Percentiles rank a stretch among this genome's conserved stretches.
These are phyloP conservation scores for Darevskia nairensis DNA, from an alignment of 2,797 vertebrate genomes.

Conservation along the genomic window DNA sequence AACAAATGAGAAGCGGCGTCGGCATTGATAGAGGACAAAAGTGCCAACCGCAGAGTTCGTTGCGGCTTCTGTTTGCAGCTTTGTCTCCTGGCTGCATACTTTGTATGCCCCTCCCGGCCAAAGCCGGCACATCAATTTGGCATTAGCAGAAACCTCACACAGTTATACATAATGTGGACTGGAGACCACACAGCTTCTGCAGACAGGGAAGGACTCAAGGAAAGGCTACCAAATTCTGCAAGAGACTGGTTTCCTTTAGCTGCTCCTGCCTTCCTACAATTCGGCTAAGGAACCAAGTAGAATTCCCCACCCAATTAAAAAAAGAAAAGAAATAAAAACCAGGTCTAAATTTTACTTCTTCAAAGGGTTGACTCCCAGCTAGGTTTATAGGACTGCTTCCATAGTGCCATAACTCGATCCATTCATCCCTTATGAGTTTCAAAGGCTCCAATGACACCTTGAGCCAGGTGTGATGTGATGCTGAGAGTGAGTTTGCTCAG, in stretches of 20 bases:
- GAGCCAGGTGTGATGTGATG: too few species aligned
- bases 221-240: not conserved
- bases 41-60: not conserved
- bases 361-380: too few species aligned
- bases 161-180: not conserved
- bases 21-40: conserved; percentile 52
- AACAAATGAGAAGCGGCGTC: conserved; percentile 74
- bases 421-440: too few species aligned
- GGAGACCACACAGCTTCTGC: not conserved
- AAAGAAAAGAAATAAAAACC: too few species aligned
- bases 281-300: not conserved
- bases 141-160: not conserved
- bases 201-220: not conserved
- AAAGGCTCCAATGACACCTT: too few species aligned
- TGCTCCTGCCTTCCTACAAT: not conserved
- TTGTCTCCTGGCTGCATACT: accelerated
- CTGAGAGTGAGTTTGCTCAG: too few species aligned
- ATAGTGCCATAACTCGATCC: too few species aligned
- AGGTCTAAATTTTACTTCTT: too few species aligned
- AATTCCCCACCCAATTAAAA: too few species aligned
- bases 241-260: not conserved
- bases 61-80: not conserved
- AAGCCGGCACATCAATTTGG: not conserved
- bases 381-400: too few species aligned
- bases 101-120: not conserved